Evolutionary conservation across 2,888 invertebrate genomes (phyloP).

Genomic region (Cephalotes varians): DNA sequence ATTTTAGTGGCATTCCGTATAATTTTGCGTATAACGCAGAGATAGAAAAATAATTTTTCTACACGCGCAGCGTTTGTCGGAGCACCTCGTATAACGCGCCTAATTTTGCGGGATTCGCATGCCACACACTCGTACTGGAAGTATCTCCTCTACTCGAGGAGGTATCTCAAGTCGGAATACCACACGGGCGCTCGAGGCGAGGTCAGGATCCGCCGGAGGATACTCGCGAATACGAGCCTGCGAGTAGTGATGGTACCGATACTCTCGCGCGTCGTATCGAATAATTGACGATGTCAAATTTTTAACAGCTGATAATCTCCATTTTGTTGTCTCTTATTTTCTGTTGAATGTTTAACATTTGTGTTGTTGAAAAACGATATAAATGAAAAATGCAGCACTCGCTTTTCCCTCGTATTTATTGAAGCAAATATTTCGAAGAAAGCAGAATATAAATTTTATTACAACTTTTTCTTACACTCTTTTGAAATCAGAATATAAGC

Average conservation of each 20-base stretch:
- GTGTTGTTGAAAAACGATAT: not conserved
- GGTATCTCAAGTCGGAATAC: slow-evolving; percentile 47
- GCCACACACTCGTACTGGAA: slow-evolving; percentile 34
- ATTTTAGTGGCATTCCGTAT: not conserved
- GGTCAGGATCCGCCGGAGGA: slow-evolving; percentile 52
- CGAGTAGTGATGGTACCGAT: slow-evolving; percentile 25
- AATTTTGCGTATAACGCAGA: not conserved
- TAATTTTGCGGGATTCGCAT: slow-evolving; percentile 32
- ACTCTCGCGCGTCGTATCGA: slow-evolving; percentile 19
- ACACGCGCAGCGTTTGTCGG: not conserved
- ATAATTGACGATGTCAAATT: not conserved
- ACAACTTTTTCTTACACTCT: not conserved
- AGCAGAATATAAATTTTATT: slow-evolving; percentile 12
- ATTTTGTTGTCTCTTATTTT: slow-evolving; percentile 2
- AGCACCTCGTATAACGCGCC: slow-evolving; percentile 5
- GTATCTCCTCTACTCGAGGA: slow-evolving; percentile 27
- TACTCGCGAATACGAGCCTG: slow-evolving; percentile 15
- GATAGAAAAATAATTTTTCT: not conserved
- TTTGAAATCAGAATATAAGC: not conserved
- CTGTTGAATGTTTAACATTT: not conserved
- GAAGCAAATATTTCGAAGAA: not conserved
- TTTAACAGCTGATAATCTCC: not conserved
- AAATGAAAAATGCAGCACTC: not conserved
- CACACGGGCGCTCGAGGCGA: slow-evolving; percentile 31
- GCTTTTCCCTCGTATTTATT: not conserved